Evolutionary conservation across 2,888 invertebrate genomes (phyloP).

Genomic region (Napeogenes inachia): DNA sequence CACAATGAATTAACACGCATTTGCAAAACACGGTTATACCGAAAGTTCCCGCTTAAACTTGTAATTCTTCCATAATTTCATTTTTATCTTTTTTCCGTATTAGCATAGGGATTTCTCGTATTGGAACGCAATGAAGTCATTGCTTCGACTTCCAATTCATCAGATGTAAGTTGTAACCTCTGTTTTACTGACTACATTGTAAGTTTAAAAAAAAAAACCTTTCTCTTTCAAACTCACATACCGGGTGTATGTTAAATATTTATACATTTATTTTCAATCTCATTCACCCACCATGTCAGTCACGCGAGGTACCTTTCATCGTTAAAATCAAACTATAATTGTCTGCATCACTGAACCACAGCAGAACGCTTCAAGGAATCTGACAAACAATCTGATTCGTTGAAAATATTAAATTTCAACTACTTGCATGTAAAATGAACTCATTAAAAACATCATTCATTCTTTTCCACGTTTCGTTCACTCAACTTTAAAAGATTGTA

Average conservation of each 20-base stretch:
- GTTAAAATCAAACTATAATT: slow-evolving; percentile 20
- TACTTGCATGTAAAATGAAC: slow-evolving; percentile 18
- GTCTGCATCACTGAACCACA: slow-evolving; percentile 40
- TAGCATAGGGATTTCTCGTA: no score
- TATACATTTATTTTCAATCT: slow-evolving; percentile 18
- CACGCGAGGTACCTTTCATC: slow-evolving; percentile 24
- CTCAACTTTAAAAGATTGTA: slow-evolving; percentile 9
- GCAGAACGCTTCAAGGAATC: slow-evolving; percentile 51
- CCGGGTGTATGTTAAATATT: slow-evolving; percentile 29
- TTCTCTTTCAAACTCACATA: not conserved
- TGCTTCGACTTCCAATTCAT: no score
- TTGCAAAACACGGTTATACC: no score
- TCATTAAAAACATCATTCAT: slow-evolving; percentile 7
- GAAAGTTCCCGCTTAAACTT: no score
- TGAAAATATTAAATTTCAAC: slow-evolving; percentile 33
- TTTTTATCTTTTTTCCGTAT: no score
- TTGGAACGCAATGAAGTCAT: no score
- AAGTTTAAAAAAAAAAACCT: no score
- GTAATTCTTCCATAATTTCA: no score
- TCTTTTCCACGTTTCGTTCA: slow-evolving; percentile 3
- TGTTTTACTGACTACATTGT: no score
- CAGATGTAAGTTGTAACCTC: no score
- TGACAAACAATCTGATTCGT: slow-evolving; percentile 44
- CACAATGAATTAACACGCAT: no score
- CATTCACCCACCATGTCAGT: slow-evolving; percentile 17